Base-by-base conservation (phyloP, 2,888 invertebrate species). In the Chloromyia formosa region DNA sequence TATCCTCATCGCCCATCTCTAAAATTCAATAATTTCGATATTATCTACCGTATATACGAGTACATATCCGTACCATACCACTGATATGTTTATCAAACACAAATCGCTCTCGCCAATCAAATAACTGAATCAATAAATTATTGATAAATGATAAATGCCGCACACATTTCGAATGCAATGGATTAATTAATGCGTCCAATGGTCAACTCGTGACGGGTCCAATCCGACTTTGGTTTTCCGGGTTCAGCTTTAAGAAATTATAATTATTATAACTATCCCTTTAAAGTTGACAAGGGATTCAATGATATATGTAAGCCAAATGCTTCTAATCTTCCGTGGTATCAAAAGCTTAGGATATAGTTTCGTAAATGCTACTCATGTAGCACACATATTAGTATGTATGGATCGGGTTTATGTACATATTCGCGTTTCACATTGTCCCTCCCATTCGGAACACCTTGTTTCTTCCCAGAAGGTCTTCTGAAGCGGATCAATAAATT, bases 401-500 rank as follows among this genome's bases (percentile, higher is more conserved):
- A 66, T 35, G 27, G 3, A 35, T 35, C 3, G 27, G 7, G 7
- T 35, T 35, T 35, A 35, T 35, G 27, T 35, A 35, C 27, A 7
- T 35, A 35, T 2, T 35, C 27, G 27, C 27, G 27, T 35, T 35
- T 35, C 27, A 7, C 27, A 35, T 35, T 35, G 27, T 35, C 27
- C 27, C n/a, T 16, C 22, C 7, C 66, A 23, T 45, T 45, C 71
- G 71, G 27, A 35, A 35, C 71, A 58, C 71, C 54, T 42, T 71
- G 14, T 22, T 14, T 42, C 71, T 40, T 71, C 18, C 40, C 71
- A 71, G 71, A 56, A 71, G 71, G 71, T 71, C 71, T 58, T 56
- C 71, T 16, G 71, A 42, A 71, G 56, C 73, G 60, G 73, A 73
- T 73, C 73, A 73, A 73, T 73, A 73, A 73, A 73, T 73, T 73